Conservation (phyloP, 2,888 invertebrate genomes). For the Oeneis ivallda region DNA sequence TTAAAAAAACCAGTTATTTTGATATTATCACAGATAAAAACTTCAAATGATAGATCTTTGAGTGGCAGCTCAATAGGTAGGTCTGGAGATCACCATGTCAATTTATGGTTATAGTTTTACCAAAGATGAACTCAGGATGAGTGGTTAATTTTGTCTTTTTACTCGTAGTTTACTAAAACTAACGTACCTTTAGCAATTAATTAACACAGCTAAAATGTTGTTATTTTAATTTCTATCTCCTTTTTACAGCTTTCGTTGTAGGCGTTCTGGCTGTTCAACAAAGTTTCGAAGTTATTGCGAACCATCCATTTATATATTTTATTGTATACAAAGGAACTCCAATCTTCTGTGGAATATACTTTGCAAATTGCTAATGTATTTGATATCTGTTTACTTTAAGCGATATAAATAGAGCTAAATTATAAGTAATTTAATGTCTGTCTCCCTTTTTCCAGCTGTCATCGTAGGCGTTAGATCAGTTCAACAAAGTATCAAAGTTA, state of each 20-base stretch:
- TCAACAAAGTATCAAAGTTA: conserved; percentile 25
- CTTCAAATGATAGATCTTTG: too few species aligned
- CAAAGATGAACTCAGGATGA: too few species aligned
- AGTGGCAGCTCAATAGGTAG: too few species aligned
- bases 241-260: conserved; percentile 40
- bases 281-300: conserved; percentile 32
- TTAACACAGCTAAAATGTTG: not conserved
- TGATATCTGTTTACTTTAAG: not conserved
- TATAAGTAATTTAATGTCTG: not conserved
- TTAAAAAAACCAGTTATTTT: too few species aligned
- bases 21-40: too few species aligned
- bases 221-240: not conserved
- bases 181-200: not conserved
- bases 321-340: conserved; percentile 29
- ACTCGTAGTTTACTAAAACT: not conserved
- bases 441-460: conserved; percentile 39
- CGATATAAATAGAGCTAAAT: not conserved
- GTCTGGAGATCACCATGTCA: too few species aligned
- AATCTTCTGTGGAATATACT: conserved; percentile 42
- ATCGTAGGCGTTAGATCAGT: conserved; percentile 36
- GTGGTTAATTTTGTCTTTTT: too few species aligned
- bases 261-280: conserved; percentile 32
- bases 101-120: too few species aligned
- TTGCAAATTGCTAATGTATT: conserved; percentile 26
- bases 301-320: conserved; percentile 39